phyloP scores from a whole-genome alignment of 2,888 invertebrate species.

The Laspeyria flexula region DNA sequence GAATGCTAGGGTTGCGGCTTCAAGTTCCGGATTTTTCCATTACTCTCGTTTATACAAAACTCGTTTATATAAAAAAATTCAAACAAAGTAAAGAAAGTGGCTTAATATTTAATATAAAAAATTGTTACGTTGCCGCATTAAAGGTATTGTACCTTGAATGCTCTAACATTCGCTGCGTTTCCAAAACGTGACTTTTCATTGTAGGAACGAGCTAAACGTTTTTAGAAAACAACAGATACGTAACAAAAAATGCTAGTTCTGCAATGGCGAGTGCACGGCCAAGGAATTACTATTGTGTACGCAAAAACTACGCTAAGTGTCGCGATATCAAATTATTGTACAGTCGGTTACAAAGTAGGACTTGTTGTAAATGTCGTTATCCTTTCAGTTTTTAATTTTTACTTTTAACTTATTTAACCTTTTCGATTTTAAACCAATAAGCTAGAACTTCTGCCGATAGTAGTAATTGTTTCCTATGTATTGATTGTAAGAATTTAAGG shows the following conservation, averaged over 20 bases:
- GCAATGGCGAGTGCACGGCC: constrained; percentile 12
- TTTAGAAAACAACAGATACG: constrained; percentile 24
- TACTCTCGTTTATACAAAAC: too few species aligned
- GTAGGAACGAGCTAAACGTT: constrained; percentile 23
- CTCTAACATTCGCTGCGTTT: constrained; percentile 11
- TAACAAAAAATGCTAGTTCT: constrained; percentile 22
- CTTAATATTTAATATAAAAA: not conserved
- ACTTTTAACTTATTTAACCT: too few species aligned
- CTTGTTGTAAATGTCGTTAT: not conserved
- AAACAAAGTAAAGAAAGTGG: not conserved
- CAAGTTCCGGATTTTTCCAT: too few species aligned
- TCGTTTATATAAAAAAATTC: too few species aligned
- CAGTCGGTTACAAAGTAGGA: constrained; percentile 9
- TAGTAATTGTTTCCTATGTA: too few species aligned
- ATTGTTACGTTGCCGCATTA: not conserved
- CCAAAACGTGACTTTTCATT: constrained; percentile 30
- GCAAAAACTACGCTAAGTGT: constrained; percentile 13
- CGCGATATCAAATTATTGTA: constrained; percentile 15
- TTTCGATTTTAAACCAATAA: too few species aligned
- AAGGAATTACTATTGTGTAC: constrained; percentile 16
- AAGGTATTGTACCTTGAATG: not conserved
- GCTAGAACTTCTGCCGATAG: too few species aligned
- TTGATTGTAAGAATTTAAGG: too few species aligned
- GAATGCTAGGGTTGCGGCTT: too few species aligned
- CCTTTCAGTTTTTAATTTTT: not conserved